Percentiles rank a stretch among this genome's conserved stretches.
These are phyloP conservation scores for Buphagus erythrorhynchus DNA, from an alignment of 2,797 vertebrate genomes.

Conservation along the genomic window DNA sequence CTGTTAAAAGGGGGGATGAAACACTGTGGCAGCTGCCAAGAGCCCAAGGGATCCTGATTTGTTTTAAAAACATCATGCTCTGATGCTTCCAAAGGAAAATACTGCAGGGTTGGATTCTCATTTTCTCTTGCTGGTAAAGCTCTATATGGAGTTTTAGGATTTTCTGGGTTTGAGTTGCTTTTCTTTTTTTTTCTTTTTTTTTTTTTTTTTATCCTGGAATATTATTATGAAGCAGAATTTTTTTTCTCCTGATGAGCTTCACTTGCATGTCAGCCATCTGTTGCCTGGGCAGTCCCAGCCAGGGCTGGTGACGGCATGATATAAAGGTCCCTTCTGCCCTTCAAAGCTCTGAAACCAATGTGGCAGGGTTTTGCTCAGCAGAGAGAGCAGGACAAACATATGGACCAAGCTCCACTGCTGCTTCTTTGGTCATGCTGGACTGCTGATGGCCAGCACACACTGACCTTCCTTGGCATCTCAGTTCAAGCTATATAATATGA, in stretches of 20 bases:
- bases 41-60: not conserved
- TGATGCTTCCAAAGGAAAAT: not conserved
- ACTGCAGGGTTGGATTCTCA: not conserved
- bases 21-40: not conserved
- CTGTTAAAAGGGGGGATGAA: not conserved
- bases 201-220: not conserved
- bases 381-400: not conserved
- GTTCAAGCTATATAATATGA: not conserved
- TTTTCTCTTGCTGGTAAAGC: not conserved
- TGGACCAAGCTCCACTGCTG: not conserved
- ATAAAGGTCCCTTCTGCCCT: conserved; percentile 57
- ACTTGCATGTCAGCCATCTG: conserved; percentile 51
- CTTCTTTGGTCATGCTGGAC: not conserved
- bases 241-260: conserved; percentile 20
- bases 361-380: not conserved
- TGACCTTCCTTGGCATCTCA: not conserved
- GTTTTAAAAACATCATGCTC: not conserved
- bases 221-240: not conserved
- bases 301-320: not conserved
- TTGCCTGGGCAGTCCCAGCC: conserved; percentile 35
- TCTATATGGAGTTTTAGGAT: not conserved
- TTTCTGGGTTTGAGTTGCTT: not conserved
- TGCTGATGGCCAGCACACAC: not conserved
- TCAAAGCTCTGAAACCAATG: not conserved
- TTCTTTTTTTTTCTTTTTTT: not conserved